Conservation (phyloP, 2,888 invertebrate species). For the Ceriagrion tenellum region DNA sequence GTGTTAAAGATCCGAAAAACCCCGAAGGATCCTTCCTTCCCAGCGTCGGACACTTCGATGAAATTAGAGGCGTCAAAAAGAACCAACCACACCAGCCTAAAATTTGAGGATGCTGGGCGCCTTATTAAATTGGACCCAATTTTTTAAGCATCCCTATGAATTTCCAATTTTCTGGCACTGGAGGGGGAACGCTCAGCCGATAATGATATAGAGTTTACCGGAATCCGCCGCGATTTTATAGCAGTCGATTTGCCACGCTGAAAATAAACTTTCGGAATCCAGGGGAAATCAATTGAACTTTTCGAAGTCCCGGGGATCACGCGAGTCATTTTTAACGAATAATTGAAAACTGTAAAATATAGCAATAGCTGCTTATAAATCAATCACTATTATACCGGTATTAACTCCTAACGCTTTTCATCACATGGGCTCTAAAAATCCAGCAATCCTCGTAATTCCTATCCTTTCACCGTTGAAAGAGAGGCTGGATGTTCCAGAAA, state of each 20-base stretch:
- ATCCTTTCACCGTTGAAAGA: too few relatives aligned
- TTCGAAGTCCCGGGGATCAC: too few relatives aligned
- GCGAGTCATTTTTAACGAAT: too few relatives aligned
- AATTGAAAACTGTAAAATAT: too few relatives aligned
- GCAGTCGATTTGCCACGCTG: not conserved
- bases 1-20: not conserved
- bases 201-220: constrained; percentile 1
- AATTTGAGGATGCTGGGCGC: not conserved
- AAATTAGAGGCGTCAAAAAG: not conserved
- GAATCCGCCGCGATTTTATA: not conserved
- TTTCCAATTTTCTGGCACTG: not conserved
- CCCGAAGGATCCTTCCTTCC: not conserved
- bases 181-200: not conserved
- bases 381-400: too few relatives aligned
- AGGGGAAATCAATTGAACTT: not conserved
- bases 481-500: too few relatives aligned
- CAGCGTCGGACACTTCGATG: too few relatives aligned
- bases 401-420: too few relatives aligned
- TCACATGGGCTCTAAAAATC: too few relatives aligned
- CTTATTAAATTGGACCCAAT: not conserved
- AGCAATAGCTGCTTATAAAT: too few relatives aligned
- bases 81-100: not conserved
- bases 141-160: not conserved
- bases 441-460: too few relatives aligned
- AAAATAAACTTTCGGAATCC: not conserved